Evolutionary conservation across 2,888 invertebrate genomes (phyloP).

Genomic region (Philhelius pedissequus): DNA sequence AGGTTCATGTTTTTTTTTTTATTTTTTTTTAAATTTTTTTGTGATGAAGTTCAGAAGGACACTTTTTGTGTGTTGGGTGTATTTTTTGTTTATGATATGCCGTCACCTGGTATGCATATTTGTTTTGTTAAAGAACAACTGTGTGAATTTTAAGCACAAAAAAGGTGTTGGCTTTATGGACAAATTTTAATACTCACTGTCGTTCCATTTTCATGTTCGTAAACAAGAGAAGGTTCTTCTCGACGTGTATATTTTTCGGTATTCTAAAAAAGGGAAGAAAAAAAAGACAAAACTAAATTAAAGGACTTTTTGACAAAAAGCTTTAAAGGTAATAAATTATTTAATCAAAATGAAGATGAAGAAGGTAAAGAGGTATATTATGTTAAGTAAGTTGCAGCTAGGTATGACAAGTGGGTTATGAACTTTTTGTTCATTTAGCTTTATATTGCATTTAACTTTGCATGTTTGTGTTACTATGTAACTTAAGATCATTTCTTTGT

Average conservation of each 20-base stretch:
- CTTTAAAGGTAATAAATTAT: background rate
- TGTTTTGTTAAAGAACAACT: slow-evolving; percentile 17
- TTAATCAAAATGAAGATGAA: too few relatives aligned
- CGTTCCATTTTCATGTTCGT: slow-evolving; percentile 73
- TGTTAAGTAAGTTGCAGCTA: too few relatives aligned
- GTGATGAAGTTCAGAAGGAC: background rate
- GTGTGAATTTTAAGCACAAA: background rate
- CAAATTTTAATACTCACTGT: slow-evolving; percentile 72
- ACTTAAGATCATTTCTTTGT: too few relatives aligned
- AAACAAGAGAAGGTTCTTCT: slow-evolving; percentile 74
- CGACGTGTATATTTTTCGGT: slow-evolving; percentile 75
- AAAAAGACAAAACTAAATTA: background rate
- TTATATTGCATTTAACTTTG: too few relatives aligned
- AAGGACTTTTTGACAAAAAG: background rate
- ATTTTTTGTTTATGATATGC: background rate
- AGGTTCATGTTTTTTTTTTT: background rate
- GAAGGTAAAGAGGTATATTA: too few relatives aligned
- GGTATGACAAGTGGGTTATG: too few relatives aligned
- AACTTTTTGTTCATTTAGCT: too few relatives aligned
- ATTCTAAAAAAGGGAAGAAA: slow-evolving; percentile 72
- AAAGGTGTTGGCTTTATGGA: background rate
- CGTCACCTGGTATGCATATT: slow-evolving; percentile 7
- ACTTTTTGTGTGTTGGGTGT: background rate
- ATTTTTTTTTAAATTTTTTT: background rate
- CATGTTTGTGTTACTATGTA: too few relatives aligned